These are phyloP conservation scores for Drosophila nasuta DNA, from an alignment of 1,140 invertebrate genomes.

Conservation along the genomic window DNA sequence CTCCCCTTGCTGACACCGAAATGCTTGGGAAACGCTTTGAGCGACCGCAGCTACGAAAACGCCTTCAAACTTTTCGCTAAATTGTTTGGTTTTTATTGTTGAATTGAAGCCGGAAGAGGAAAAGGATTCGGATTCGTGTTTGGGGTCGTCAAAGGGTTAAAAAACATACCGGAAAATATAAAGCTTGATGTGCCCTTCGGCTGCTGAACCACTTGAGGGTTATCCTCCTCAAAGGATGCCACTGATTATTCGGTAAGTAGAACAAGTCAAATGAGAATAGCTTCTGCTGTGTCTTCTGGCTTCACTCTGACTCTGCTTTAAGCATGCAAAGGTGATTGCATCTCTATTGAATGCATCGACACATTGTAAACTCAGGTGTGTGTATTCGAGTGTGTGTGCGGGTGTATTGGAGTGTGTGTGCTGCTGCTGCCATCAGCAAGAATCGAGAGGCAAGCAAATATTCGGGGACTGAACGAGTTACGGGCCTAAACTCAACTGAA, in stretches of 20 bases:
- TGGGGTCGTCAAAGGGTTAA: conserved; percentile 32
- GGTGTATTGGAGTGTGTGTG: conserved; percentile 10
- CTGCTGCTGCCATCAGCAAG: conserved; percentile 27
- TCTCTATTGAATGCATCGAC: conserved; percentile 7
- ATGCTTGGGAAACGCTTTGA: conserved; percentile 46
- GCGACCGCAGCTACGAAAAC: conserved; percentile 56
- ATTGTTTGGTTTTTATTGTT: conserved; percentile 48
- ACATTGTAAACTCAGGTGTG: conserved; percentile 7
- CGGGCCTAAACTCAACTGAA: not conserved
- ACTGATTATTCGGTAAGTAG: conserved; percentile 4
- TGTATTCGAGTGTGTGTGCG: not conserved
- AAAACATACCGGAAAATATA: conserved; percentile 47
- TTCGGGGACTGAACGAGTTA: not conserved
- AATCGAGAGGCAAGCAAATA: conserved; percentile 37
- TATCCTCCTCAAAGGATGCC: not conserved
- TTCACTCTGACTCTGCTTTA: not conserved
- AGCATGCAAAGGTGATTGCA: conserved; percentile 10
- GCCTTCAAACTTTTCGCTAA: conserved; percentile 55
- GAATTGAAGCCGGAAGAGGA: conserved; percentile 30
- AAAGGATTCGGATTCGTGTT: conserved; percentile 32
- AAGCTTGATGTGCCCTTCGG: conserved; percentile 48
- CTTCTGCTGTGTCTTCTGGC: not conserved
- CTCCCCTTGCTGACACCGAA: conserved; percentile 11
- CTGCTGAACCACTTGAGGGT: conserved; percentile 43
- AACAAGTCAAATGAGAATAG: conserved; percentile 3